Evolutionary conservation across 2,797 vertebrate species (phyloP), one percentile per base, ranked within the genome.

Genomic region (Sparidentex hasta): DNA sequence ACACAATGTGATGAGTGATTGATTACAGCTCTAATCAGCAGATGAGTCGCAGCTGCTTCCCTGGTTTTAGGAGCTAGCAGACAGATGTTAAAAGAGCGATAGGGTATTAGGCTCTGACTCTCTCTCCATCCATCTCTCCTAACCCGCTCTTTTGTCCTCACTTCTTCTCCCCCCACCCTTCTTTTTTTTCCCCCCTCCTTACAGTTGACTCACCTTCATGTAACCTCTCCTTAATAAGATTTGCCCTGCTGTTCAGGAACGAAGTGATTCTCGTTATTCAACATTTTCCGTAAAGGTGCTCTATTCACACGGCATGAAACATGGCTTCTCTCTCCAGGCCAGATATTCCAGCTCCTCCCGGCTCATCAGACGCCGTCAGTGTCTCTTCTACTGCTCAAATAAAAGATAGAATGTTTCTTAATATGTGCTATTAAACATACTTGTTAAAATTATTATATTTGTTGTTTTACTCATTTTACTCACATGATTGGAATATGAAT

Each of bases 1-100:
- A 50, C 74, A 74, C 48, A 69, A 69, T 20, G 64, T 80, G 75
- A 87, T 87, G 78, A 83, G 87, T 91, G 90, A 93, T 87, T 92
- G 89, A 93, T 92, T 87, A 76, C 71, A 58, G 78, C 71, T 65
- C 72, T 87, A 81, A 92, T 83, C 78, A 77, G 84, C 82, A 89
- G 87, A 93, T 87, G 83, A 93, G 86, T 82, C 83, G 64, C 92
- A 94, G 86, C 89, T 93, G 92, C 80, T 88, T 82, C 61, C 65
- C 64, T 81, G 84, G 69, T 82, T 80, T 81, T 65, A 63, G 65
- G 79, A 74, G 68, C 73, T 70, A 77, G 74, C 57, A 62, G 72
- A 80, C 92, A 94, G 90, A 93, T 94, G 93, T 93, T 94, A 65
- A 65, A 76, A 83, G 74, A 80, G 80, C 25, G 52, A 81, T 65